These are phyloP conservation scores for Pseudococcus viburni DNA, from an alignment of 2,888 invertebrate genomes.

Conservation along the genomic window DNA sequence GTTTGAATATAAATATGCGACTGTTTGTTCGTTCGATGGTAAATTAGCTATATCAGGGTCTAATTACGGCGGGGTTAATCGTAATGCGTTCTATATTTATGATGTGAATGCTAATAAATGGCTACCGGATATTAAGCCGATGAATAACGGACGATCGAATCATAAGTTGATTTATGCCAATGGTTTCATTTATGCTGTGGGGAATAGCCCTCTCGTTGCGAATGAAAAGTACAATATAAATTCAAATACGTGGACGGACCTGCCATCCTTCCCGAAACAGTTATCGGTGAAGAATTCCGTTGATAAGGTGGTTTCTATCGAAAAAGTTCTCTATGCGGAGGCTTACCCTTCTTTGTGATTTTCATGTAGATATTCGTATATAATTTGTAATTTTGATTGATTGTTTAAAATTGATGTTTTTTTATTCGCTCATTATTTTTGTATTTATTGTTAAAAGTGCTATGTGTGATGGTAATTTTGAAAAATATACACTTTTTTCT, in stretches of 20 bases:
- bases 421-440: too few relatives aligned
- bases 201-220: not conserved
- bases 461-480: too few relatives aligned
- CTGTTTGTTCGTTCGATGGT: not conserved
- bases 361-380: too few relatives aligned
- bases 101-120: too few relatives aligned
- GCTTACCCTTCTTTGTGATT: not conserved
- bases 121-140: not conserved
- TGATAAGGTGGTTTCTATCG: not conserved
- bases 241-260: not conserved
- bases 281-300: not conserved
- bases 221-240: not conserved
- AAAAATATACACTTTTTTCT: too few relatives aligned
- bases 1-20: too few relatives aligned
- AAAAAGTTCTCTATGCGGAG: not conserved
- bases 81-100: too few relatives aligned
- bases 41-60: too few relatives aligned
- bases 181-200: not conserved
- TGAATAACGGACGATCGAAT: not conserved
- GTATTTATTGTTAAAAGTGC: too few relatives aligned
- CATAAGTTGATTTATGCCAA: not conserved
- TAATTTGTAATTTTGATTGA: too few relatives aligned
- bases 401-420: too few relatives aligned
- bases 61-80: too few relatives aligned
- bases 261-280: not conserved